Evolutionary conservation across 2,113 vertebrate species (phyloP).

Genomic region (Lagenorhynchus albirostris): DNA sequence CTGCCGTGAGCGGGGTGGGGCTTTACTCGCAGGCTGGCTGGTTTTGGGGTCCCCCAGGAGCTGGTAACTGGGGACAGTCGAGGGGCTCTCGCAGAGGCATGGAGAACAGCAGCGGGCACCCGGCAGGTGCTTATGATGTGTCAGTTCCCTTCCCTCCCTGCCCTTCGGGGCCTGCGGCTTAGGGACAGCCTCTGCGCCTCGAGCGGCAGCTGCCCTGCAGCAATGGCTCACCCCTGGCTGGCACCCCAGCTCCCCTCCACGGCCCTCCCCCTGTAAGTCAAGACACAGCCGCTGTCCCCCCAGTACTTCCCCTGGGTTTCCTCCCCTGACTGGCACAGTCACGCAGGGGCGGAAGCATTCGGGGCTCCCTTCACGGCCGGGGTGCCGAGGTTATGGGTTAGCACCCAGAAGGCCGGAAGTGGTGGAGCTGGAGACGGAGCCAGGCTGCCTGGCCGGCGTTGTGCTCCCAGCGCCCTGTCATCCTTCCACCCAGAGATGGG

Average conservation of each 20-base stretch:
- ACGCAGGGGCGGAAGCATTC: accelerated
- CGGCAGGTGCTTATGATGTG: accelerated
- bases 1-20: not conserved
- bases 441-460: not conserved
- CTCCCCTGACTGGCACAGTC: not conserved
- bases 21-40: too few species aligned
- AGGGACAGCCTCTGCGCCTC: not conserved
- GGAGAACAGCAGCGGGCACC: accelerated
- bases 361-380: not conserved
- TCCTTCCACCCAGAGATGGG: not conserved
- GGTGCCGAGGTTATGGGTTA: not conserved
- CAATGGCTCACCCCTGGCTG: not conserved
- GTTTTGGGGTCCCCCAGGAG: not conserved
- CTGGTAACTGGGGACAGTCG: not conserved
- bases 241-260: not conserved
- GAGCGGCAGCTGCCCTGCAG: not conserved
- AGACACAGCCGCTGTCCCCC: not conserved
- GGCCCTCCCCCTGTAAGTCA: not conserved
- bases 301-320: not conserved
- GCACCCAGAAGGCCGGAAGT: not conserved
- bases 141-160: not conserved
- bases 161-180: not conserved
- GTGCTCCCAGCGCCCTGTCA: too few species aligned
- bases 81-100: not conserved
- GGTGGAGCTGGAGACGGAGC: accelerated